Evolutionary conservation across 2,888 invertebrate genomes (phyloP), one percentile per base, ranked within the genome.

Genomic region (Archaeoteleia sp.): DNA sequence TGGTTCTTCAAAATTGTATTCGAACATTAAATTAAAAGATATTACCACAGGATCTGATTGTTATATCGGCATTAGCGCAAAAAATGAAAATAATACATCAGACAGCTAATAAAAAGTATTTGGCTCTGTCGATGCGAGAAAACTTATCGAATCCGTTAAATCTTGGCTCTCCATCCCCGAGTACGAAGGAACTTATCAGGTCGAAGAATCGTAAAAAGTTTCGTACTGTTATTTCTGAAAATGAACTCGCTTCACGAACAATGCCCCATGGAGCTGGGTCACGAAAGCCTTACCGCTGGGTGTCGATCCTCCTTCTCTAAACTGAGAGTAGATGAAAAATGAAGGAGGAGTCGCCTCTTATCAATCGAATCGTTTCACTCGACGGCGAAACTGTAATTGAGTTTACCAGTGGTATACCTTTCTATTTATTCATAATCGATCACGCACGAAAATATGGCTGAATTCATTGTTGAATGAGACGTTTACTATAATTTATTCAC

Each of bases 181-280:
- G 55, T 58, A 57, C 57, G 60, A 55, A 46, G 51, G 58, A 74
- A 67, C 73, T 78, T 79, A 78, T 76, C 79, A 65, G 74, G 74
- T 73, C 55, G 58, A 45, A 43, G 39, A 48, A 61, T 68, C 70
- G 73, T 77, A 74, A 78, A 79, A 80, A 77, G 75, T 71, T 74
- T 65, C 57, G 15, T 30, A 17, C 35, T 62, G 58, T 73, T 75
- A 76, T 78, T 71, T 70, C 73, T 61, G 72, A 78, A 77, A 77
- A 78, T 75, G 77, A 75, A 69, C 69, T 69, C 32, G 49, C 62
- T 54, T 27, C 67, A 48, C 55, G 65, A 72, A 67, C 67, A 71
- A 72, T 74, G 60, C 57, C 54, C 51, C 39, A 6, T 14, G 40
- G 60, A 39, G 15, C 37, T 34, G 42, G 53, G 42, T 40, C 32